A percentile compares a stretch with the other conserved stretches of the same genome.
Evolutionary conservation across 2,797 vertebrate species (phyloP).

Genomic region (Etheostoma nigrum): DNA sequence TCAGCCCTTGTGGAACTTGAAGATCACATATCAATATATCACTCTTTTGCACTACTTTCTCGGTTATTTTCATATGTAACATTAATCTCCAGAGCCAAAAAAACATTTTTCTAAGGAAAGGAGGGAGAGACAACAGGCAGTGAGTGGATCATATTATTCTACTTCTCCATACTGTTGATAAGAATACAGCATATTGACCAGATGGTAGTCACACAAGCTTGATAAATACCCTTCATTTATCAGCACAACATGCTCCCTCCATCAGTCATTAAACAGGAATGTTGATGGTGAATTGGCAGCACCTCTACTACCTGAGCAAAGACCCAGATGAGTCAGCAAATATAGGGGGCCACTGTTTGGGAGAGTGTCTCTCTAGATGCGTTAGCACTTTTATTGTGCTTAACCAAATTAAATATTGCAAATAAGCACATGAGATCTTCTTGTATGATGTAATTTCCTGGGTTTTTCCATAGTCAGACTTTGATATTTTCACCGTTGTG

Average conservation of each 20-base stretch:
- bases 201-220: conserved; percentile 45
- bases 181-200: conserved; percentile 41
- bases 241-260: conserved; percentile 13
- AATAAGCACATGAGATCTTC: neutral
- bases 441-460: neutral
- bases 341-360: neutral
- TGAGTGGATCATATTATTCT: conserved; percentile 9
- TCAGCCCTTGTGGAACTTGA: neutral
- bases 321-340: conserved; percentile 37
- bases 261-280: conserved; percentile 30
- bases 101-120: neutral
- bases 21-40: neutral
- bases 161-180: conserved; percentile 28
- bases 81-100: conserved; percentile 9
- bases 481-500: neutral
- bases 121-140: conserved; percentile 17
- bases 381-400: neutral
- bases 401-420: conserved; percentile 1
- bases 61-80: neutral
- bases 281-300: conserved; percentile 25
- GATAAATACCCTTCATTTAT: conserved; percentile 41
- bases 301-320: conserved; percentile 20
- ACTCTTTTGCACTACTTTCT: neutral
- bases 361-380: neutral
- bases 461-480: neutral